phyloP scores from a whole-genome alignment of 1,140 invertebrate species.

The Heliconius melpomene region DNA sequence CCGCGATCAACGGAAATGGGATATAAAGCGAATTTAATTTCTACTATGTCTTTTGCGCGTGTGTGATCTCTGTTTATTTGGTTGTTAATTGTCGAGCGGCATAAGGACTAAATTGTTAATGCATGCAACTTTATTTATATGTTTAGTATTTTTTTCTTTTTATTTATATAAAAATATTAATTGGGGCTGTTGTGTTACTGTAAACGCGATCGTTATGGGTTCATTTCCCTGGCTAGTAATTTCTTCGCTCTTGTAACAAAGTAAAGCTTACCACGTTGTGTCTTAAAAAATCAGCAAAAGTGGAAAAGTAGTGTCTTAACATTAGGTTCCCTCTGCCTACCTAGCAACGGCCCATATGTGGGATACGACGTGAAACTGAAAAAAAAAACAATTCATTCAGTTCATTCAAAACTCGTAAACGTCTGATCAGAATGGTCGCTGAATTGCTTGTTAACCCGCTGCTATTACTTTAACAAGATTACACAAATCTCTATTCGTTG shows the following conservation, averaged over 20 bases:
- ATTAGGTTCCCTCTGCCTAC: no score
- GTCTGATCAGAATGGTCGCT: conserved; percentile 39
- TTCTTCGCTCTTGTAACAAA: no score
- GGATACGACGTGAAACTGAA: no score
- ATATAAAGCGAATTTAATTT: conserved; percentile 64
- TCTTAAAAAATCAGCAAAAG: no score
- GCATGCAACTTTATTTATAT: neutral
- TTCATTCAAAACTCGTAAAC: conserved; percentile 41
- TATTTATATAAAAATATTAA: neutral
- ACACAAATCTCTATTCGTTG: conserved; percentile 76
- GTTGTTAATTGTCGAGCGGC: neutral
- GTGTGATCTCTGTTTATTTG: conserved; percentile 14
- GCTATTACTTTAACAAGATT: conserved; percentile 76
- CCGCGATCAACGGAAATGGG: conserved; percentile 61
- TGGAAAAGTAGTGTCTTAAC: no score
- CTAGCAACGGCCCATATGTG: no score
- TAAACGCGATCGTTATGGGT: no score
- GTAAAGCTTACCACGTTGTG: no score
- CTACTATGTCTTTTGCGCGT: neutral
- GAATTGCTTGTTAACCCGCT: conserved; percentile 63
- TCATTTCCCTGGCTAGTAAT: no score
- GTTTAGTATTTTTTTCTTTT: neutral
- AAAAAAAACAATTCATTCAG: conserved; percentile 8
- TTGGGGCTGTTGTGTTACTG: no score
- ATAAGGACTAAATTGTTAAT: neutral